Percentiles rank a stretch among this genome's conserved stretches.
Conservation (phyloP, 2,113 vertebrate species). For the Syrrhaptes paradoxus region DNA sequence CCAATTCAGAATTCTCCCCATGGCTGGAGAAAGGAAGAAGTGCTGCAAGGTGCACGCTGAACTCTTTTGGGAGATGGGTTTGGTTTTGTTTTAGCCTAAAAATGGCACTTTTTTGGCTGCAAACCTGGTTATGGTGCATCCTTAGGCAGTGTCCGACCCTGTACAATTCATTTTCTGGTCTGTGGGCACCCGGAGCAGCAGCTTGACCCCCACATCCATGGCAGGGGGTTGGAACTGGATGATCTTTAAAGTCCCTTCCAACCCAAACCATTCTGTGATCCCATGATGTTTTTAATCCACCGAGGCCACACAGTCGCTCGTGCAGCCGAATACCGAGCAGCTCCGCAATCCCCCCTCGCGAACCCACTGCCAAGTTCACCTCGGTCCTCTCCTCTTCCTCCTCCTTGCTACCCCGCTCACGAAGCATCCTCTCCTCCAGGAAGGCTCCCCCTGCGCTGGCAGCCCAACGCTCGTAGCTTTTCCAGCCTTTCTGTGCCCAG, state of each 20-base stretch:
- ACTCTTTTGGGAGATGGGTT: background rate
- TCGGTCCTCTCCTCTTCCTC: background rate
- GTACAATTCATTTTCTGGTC: background rate
- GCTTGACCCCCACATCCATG: background rate
- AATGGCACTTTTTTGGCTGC: background rate
- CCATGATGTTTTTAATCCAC: background rate
- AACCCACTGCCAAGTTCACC: background rate
- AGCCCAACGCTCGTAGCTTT: background rate
- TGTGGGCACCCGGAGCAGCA: background rate
- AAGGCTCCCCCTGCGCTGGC: background rate
- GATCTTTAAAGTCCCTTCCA: no score
- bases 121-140: background rate
- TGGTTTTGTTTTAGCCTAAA: background rate
- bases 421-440: background rate
- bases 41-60: background rate
- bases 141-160: background rate
- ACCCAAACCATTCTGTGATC: no score
- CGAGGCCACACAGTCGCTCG: background rate
- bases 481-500: background rate
- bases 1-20: fast-evolving
- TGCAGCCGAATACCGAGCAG: background rate
- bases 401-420: background rate
- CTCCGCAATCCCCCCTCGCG: background rate
- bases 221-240: no score
- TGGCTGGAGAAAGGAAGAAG: background rate